Evolutionary conservation across 1,140 invertebrate genomes (phyloP).

Genomic region (Drosophila miranda): DNA sequence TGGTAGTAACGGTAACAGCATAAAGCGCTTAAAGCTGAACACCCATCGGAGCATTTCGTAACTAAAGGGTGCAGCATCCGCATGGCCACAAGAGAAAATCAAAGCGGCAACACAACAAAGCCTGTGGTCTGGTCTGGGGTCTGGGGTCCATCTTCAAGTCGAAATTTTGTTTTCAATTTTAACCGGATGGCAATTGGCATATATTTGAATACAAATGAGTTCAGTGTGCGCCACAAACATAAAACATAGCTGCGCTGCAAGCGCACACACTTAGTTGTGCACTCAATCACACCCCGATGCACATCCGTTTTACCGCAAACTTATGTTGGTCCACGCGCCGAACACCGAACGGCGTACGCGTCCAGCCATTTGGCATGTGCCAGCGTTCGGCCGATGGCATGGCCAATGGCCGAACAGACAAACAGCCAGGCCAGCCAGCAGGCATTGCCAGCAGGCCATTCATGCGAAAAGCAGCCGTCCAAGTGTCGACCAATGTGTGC

Average conservation of each 20-base stretch:
- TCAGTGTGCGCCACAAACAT: constrained; percentile 42
- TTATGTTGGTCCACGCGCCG: constrained; percentile 68
- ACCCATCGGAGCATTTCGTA: constrained; percentile 52
- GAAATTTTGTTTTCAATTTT: constrained; percentile 70
- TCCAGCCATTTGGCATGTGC: constrained; percentile 40
- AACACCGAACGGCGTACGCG: constrained; percentile 22
- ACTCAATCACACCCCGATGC: constrained; percentile 15
- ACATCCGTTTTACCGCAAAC: constrained; percentile 64
- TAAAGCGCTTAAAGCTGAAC: constrained; percentile 28
- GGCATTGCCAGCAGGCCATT: constrained; percentile 53
- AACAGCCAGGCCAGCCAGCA: constrained; percentile 32
- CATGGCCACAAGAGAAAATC: constrained; percentile 41
- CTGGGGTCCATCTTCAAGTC: constrained; percentile 28
- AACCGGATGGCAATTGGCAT: constrained; percentile 46
- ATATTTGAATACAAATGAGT: constrained; percentile 66
- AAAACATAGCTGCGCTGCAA: constrained; percentile 3
- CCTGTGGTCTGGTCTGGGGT: not conserved
- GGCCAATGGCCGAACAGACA: constrained; percentile 4
- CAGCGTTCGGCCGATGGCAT: constrained; percentile 23
- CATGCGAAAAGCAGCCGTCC: constrained; percentile 67
- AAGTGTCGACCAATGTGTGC: constrained; percentile 58
- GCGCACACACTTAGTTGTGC: constrained; percentile 3
- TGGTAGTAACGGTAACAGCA: constrained; percentile 62
- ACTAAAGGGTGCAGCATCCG: constrained; percentile 64
- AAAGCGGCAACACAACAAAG: constrained; percentile 23